phyloP scores from a whole-genome alignment of 2,888 invertebrate genomes.

The Coronaproctus castanopsis region DNA sequence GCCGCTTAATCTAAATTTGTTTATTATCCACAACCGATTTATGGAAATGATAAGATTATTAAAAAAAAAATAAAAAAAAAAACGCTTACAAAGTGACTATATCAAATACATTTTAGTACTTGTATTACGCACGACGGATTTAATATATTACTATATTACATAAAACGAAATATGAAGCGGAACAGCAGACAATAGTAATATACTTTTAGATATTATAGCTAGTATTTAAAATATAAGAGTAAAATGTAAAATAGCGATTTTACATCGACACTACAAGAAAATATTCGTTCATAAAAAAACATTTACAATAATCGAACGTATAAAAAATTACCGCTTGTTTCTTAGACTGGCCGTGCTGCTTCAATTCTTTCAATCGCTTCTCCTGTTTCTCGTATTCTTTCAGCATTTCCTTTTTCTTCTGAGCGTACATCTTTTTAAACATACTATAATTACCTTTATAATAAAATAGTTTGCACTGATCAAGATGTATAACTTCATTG shows the following conservation, averaged over 20 bases:
- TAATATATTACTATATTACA: neutral
- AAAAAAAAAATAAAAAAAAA: too few relatives aligned
- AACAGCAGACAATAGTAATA: neutral
- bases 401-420: constrained; percentile 82
- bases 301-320: too few relatives aligned
- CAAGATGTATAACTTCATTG: constrained; percentile 94
- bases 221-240: neutral
- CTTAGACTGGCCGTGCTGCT: constrained; percentile 84
- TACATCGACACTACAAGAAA: too few relatives aligned
- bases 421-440: constrained; percentile 97
- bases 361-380: constrained; percentile 81
- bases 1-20: too few relatives aligned
- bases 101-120: too few relatives aligned
- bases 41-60: too few relatives aligned
- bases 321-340: constrained; percentile 53
- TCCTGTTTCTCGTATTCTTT: constrained; percentile 98
- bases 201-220: neutral
- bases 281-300: too few relatives aligned
- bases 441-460: constrained; percentile 95
- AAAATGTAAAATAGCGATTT: too few relatives aligned
- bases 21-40: too few relatives aligned
- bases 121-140: too few relatives aligned
- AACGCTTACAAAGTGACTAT: too few relatives aligned
- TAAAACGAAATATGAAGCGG: neutral
- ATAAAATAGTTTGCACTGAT: constrained; percentile 80